Conservation (phyloP, 2,113 vertebrate species). For the Macquaria australasica region DNA sequence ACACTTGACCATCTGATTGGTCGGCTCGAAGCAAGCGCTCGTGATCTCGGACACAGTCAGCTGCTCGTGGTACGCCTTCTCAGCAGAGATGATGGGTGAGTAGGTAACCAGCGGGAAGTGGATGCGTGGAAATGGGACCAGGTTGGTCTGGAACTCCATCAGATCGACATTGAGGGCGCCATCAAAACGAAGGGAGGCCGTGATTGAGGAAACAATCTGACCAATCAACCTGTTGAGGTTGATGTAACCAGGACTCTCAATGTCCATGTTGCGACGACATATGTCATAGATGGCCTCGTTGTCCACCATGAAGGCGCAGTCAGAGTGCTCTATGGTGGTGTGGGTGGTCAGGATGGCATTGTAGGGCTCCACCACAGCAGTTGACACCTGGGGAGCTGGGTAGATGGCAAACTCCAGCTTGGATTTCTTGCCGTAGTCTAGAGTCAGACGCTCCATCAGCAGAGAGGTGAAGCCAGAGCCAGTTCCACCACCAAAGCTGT, state of each 20-base stretch:
- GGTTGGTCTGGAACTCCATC: conserved; percentile 91
- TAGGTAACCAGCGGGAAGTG: conserved; percentile 91
- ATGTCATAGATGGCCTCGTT: conserved; percentile 93
- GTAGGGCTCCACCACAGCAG: conserved; percentile 91
- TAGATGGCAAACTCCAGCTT: conserved; percentile 92
- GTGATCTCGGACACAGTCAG: conserved; percentile 89
- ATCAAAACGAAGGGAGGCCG: conserved; percentile 88
- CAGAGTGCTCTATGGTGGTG: conserved; percentile 90
- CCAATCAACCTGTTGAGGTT: conserved; percentile 90
- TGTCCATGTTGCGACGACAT: conserved; percentile 89
- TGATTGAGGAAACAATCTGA: conserved; percentile 92
- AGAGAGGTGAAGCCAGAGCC: conserved; percentile 92
- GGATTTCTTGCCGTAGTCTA: conserved; percentile 92
- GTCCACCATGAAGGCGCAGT: conserved; percentile 94
- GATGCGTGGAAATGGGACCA: conserved; percentile 91
- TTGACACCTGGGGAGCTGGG: conserved; percentile 88
- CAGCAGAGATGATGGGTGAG: conserved; percentile 88
- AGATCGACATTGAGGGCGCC: conserved; percentile 91
- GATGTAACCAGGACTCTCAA: conserved; percentile 88
- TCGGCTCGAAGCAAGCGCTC: conserved; percentile 89
- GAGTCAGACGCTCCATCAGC: conserved; percentile 90
- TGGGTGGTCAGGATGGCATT: conserved; percentile 93
- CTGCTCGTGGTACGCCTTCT: conserved; percentile 91
- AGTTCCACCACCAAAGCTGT: conserved; percentile 91
- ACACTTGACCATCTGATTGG: conserved; percentile 92